Percentiles rank a stretch among this genome's conserved stretches.
phyloP scores from a whole-genome alignment of 2,797 vertebrate genomes.

The Ciconia nigra region DNA sequence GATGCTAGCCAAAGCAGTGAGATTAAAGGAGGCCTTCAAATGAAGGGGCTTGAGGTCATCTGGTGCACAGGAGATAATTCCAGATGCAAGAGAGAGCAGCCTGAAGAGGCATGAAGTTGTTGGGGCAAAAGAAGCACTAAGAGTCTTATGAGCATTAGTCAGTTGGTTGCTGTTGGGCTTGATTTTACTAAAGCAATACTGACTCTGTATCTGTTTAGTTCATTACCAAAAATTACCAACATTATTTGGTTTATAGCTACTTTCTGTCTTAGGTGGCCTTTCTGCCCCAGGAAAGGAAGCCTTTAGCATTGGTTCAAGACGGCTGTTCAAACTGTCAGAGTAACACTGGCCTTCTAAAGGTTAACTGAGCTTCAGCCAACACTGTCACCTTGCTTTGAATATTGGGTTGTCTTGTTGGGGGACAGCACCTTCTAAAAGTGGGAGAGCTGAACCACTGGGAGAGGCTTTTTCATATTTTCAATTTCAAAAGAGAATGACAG shows the following conservation, averaged over 20 bases:
- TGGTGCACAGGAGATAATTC: neutral
- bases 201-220: neutral
- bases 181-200: neutral
- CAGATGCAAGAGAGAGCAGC: neutral
- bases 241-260: neutral
- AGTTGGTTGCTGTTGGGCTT: neutral
- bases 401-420: neutral
- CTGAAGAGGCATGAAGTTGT: neutral
- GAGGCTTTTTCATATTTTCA: neutral
- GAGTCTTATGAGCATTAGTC: neutral
- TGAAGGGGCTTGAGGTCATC: neutral
- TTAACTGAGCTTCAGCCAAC: neutral
- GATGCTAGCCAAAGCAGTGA: neutral
- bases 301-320: neutral
- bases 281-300: neutral
- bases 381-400: neutral
- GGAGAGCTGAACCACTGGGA: neutral
- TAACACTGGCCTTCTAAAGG: neutral
- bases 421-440: neutral
- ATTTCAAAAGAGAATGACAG: slow-evolving; percentile 21
- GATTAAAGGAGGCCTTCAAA: neutral
- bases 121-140: neutral
- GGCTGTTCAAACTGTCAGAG: neutral
- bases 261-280: neutral
- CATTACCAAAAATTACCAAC: neutral